A percentile compares a stretch with the other conserved stretches of the same genome.
phyloP scores from a whole-genome alignment of 2,113 vertebrate genomes.

The Sciurus niger region DNA sequence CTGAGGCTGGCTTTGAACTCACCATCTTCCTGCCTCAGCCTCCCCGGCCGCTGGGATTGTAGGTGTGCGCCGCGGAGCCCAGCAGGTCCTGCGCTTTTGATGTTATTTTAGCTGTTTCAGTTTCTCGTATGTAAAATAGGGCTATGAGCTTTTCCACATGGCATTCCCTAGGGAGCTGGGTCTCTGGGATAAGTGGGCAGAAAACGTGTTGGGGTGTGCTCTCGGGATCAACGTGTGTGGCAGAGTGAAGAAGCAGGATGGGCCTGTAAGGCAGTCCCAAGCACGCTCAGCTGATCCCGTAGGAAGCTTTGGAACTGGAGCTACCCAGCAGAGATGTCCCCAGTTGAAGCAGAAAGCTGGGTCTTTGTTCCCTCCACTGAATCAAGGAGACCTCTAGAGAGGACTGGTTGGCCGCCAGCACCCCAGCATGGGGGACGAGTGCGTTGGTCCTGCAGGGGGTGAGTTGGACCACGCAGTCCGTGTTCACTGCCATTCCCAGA shows the following conservation, averaged over 20 bases:
- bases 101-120: not conserved
- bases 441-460: not conserved
- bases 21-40: too few relatives aligned
- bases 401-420: not conserved
- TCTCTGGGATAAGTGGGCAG: not conserved
- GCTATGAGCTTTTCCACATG: not conserved
- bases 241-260: not conserved
- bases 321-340: not conserved
- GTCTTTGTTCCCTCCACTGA: not conserved
- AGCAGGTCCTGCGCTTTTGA: not conserved
- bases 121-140: not conserved
- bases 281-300: too few relatives aligned
- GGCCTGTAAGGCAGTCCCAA: not conserved
- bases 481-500: not conserved
- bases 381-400: not conserved
- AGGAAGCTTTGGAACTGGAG: not conserved
- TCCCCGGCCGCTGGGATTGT: too few relatives aligned
- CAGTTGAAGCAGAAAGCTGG: not conserved
- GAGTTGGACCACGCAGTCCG: not conserved
- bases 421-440: not conserved
- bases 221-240: not conserved
- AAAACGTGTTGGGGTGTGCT: too few relatives aligned
- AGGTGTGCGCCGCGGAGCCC: too few relatives aligned
- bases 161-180: not conserved
- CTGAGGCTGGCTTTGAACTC: too few relatives aligned